Conservation (phyloP, 1,140 invertebrate genomes). For the Sinonovacula constricta region DNA sequence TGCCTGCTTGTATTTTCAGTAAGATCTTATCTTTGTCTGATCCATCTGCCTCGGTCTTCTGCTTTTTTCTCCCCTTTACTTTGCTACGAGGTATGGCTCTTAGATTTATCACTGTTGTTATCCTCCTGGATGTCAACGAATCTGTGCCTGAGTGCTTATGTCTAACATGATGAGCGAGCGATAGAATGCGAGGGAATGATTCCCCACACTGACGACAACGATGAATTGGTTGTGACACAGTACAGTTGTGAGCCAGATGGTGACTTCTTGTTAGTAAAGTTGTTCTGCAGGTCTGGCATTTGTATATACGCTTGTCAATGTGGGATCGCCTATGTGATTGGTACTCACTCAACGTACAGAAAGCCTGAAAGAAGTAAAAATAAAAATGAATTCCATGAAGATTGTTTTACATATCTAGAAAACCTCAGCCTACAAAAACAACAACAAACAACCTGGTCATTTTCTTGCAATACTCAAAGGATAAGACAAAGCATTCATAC, state of each 20-base stretch:
- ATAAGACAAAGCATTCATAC: too few species aligned
- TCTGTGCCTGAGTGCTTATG: background rate
- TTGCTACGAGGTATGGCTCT: background rate
- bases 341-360: conserved; percentile 1
- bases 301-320: conserved; percentile 23
- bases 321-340: conserved; percentile 19
- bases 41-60: background rate
- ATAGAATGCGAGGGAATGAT: conserved; percentile 5
- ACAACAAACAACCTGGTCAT: too few species aligned
- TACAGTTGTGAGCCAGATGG: conserved; percentile 15
- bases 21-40: conserved; percentile 31
- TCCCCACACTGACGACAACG: conserved; percentile 20
- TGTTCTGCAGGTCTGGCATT: conserved; percentile 4
- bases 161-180: conserved; percentile 29
- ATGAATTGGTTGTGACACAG: background rate
- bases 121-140: background rate
- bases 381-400: too few species aligned
- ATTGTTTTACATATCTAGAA: too few species aligned
- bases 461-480: too few species aligned
- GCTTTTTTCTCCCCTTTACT: background rate
- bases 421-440: too few species aligned
- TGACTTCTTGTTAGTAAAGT: conserved; percentile 11
- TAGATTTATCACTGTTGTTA: too few species aligned
- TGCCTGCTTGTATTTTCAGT: conserved; percentile 35
- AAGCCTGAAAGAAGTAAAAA: conserved; percentile 22